Evolutionary conservation across 2,797 vertebrate genomes (phyloP), one percentile per base, ranked within the genome.

Genomic region (Peromyscus aztecus): DNA sequence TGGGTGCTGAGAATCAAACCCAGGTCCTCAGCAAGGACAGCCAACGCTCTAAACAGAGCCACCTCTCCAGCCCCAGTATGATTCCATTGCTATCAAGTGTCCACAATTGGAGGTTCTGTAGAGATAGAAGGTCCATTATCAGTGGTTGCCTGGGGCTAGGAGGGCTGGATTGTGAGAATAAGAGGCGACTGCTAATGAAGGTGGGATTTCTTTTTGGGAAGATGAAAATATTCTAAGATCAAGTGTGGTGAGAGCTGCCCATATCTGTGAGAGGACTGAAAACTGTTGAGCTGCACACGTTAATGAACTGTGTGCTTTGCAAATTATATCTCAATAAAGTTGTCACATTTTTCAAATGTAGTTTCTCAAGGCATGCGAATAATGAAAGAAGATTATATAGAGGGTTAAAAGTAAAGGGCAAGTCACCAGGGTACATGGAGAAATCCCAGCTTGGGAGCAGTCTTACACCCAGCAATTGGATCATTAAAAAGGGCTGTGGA

Each of bases 401-500:
- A 77, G n/a, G 81, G 71, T 84, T 90, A 52, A 57, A 95, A 81
- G 71, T 92, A 65, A 95, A 23, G 89, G 37, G 29, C 90, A 13
- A 57, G 14, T 43, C 84, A 71, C 61, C 84, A 31, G 27, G 11
- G 14, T 16, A 24, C 24, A 19, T 73, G 77, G 81, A 69, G 83
- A 69, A n/a, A 52, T 17, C 89, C 86, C 65, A 90, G 37, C 59
- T 89, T 95, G 84, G 78, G 43, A 88, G 52, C 86, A 57, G 59
- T 82, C 86, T 59, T 84, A 82, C 37, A 86, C 95, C 76, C 40
- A 83, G 81, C 80, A 65, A 73, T 40, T 92, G 19, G 63, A 87
- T 95, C 89, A 69, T 94, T 86, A 89, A 77, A 94, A 93, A 83
- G 67, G 83, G 59, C 61, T 49, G 8, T 96, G 83, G 81, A 71